phyloP scores from a whole-genome alignment of 30 jellyfish, hydroid and myxozoan genomes.

The Hydractinia echinata region DNA sequence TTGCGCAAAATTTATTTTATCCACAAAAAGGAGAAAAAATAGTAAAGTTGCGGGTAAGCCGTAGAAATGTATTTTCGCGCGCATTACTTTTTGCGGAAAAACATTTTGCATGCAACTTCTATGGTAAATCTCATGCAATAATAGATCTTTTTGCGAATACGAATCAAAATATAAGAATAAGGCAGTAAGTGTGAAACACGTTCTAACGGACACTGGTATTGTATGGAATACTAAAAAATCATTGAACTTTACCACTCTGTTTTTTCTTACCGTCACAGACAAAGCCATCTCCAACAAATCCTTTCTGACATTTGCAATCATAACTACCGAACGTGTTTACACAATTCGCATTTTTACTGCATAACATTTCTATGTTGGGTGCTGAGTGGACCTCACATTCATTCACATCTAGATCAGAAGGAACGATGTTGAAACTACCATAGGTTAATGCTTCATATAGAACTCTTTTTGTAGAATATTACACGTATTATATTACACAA shows the following conservation, averaged over 20 bases:
- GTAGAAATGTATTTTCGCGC: too few species aligned
- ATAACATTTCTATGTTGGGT: background rate
- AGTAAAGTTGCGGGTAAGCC: too few species aligned
- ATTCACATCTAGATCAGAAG: background rate
- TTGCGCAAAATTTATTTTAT: too few species aligned
- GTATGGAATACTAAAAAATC: background rate
- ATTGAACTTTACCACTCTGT: background rate
- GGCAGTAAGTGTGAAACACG: too few species aligned
- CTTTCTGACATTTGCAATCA: background rate
- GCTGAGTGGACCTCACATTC: background rate
- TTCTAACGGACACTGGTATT: background rate
- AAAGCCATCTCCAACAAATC: background rate
- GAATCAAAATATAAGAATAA: too few species aligned
- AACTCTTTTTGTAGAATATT: background rate
- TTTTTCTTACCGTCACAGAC: background rate
- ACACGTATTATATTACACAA: too few species aligned
- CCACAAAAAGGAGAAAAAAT: too few species aligned
- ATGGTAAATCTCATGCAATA: too few species aligned
- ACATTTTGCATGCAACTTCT: too few species aligned
- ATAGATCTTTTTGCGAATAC: too few species aligned
- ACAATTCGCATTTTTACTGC: background rate
- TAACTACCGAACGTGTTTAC: conserved; percentile 9
- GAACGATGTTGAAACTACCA: background rate
- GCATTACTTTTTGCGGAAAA: too few species aligned
- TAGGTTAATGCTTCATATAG: background rate